A percentile compares a stretch with the other conserved stretches of the same genome.
Evolutionary conservation across 2,113 vertebrate genomes (phyloP).

Genomic region (Antidorcas marsupialis): DNA sequence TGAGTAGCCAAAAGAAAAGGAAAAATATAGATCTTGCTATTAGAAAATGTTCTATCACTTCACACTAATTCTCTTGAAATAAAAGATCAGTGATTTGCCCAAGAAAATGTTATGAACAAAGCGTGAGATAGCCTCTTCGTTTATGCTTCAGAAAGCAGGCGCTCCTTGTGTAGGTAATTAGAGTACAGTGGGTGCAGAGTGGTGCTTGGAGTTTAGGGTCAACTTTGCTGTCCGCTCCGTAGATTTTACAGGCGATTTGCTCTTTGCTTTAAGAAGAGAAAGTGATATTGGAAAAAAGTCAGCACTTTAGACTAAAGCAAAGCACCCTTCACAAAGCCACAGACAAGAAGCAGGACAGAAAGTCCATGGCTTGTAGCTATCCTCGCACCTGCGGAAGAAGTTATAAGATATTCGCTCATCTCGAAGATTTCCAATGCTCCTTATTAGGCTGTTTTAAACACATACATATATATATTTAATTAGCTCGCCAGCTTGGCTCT

Average conservation of each 20-base stretch:
- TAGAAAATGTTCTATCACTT: constrained; percentile 77
- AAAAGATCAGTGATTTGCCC: constrained; percentile 76
- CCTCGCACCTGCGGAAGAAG: constrained; percentile 94
- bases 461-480: constrained; percentile 85
- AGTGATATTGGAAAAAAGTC: constrained; percentile 90
- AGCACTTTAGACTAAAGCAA: constrained; percentile 94
- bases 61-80: constrained; percentile 80
- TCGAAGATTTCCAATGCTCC: constrained; percentile 86
- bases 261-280: constrained; percentile 92
- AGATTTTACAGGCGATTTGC: constrained; percentile 90
- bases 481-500: constrained; percentile 85
- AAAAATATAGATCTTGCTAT: constrained; percentile 78
- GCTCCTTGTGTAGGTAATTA: constrained; percentile 87
- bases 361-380: constrained; percentile 94
- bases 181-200: constrained; percentile 89
- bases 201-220: constrained; percentile 87
- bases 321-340: constrained; percentile 91
- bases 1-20: constrained; percentile 65
- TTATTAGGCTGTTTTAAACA: constrained; percentile 87
- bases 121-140: constrained; percentile 79
- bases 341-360: constrained; percentile 91
- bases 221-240: constrained; percentile 89
- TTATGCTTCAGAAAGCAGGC: constrained; percentile 83
- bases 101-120: constrained; percentile 80
- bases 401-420: constrained; percentile 89